These are phyloP conservation scores for Hydrotaea diabolus DNA, from an alignment of 2,888 invertebrate species.

Conservation along the genomic window DNA sequence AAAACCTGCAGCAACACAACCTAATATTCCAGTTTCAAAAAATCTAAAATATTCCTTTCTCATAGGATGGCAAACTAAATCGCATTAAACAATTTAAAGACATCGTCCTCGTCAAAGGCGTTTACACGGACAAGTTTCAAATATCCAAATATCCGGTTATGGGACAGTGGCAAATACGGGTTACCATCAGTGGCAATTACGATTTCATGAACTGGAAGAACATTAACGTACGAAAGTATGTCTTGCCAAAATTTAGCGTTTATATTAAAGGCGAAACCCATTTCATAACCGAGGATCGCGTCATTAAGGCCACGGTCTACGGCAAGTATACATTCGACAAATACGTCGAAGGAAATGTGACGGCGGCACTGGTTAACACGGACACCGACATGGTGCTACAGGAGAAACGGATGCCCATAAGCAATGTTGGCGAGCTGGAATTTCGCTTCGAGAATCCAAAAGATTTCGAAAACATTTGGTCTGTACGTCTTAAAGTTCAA, in stretches of 20 bases:
- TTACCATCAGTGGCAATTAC: slow-evolving; percentile 81
- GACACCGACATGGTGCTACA: slow-evolving; percentile 83
- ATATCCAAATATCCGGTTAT: slow-evolving; percentile 91
- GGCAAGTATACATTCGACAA: slow-evolving; percentile 91
- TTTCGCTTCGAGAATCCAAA: slow-evolving; percentile 85
- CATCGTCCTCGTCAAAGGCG: slow-evolving; percentile 86
- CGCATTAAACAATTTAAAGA: slow-evolving; percentile 90
- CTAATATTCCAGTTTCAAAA: too few species aligned
- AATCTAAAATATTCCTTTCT: background rate
- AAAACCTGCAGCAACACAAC: too few species aligned
- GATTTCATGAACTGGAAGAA: slow-evolving; percentile 59
- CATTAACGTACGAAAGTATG: slow-evolving; percentile 91
- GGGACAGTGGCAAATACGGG: slow-evolving; percentile 93
- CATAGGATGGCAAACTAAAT: slow-evolving; percentile 88
- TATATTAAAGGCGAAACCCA: slow-evolving; percentile 90
- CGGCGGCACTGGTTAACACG: slow-evolving; percentile 82
- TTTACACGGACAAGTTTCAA: slow-evolving; percentile 88
- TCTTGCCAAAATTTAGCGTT: slow-evolving; percentile 95
- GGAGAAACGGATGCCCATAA: slow-evolving; percentile 92
- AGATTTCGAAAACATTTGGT: slow-evolving; percentile 79
- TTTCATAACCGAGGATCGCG: slow-evolving; percentile 89
- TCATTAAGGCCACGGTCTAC: slow-evolving; percentile 81
- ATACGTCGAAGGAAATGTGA: slow-evolving; percentile 92
- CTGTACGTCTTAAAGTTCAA: slow-evolving; percentile 86
- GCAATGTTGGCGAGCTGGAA: slow-evolving; percentile 89